These are phyloP conservation scores for Otis tarda DNA, from an alignment of 2,113 vertebrate genomes.

Conservation along the genomic window DNA sequence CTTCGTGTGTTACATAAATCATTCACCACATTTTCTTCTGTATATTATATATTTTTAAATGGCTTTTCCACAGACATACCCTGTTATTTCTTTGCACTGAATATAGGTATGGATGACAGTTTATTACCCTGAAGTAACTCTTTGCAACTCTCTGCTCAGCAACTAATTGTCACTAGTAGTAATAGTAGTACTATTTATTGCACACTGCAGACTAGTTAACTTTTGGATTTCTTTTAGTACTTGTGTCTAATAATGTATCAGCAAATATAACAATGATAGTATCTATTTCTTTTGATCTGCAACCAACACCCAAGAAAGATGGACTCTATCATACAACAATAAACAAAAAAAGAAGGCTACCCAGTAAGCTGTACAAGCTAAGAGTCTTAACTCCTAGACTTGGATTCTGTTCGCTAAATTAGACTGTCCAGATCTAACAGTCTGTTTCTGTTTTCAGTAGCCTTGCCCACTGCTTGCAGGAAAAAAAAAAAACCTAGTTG, in stretches of 20 bases:
- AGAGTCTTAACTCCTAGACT: neutral
- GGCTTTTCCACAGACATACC: neutral
- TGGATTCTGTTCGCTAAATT: neutral
- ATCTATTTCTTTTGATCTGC: neutral
- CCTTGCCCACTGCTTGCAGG: neutral
- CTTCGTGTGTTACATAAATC: slow-evolving; percentile 33
- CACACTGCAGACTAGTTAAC: neutral
- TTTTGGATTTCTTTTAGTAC: neutral
- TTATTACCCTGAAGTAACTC: neutral
- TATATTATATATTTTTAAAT: slow-evolving; percentile 18
- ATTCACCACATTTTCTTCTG: slow-evolving; percentile 7
- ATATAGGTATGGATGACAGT: neutral
- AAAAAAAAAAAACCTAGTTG: neutral
- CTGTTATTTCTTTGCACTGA: neutral
- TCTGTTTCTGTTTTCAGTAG: neutral
- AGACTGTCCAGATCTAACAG: neutral
- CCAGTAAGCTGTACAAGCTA: neutral
- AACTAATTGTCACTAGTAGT: neutral
- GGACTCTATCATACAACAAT: neutral
- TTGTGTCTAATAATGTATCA: neutral
- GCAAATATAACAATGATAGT: neutral
- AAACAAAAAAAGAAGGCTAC: neutral
- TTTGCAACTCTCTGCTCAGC: neutral
- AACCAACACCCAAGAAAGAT: neutral
- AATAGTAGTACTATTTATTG: neutral